Base-by-base conservation (phyloP, 2,888 invertebrate species). In the Sinohyriopsis cumingii region DNA sequence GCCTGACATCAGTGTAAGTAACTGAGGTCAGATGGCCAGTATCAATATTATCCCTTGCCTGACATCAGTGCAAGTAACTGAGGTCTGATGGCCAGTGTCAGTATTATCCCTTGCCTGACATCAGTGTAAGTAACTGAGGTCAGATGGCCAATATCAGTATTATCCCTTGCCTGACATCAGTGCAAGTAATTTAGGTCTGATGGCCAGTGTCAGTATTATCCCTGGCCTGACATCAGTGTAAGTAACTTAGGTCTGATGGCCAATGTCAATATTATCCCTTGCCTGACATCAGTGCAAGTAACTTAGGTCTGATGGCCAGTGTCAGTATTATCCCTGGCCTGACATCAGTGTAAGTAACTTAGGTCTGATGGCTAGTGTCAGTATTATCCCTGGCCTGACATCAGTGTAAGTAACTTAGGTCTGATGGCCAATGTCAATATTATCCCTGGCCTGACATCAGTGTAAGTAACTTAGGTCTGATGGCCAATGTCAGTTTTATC, bases 371-470 rank as follows among this genome's bases (percentile, higher is more conserved):
- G 98, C 98, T 0, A 98, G 98, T 90, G 97, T 98, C 2, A 99
- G 98, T 87, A 95, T 99, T 61, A 93, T 98, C 73, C 97, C 98
- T 0, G 93, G 94, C 88, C 91, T 98, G 24, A 95, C 93, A 4
- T 98, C 98, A 0, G 93, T 98, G 90, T 93, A 89, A 91, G 92
- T 85, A 55, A 22, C 18, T n/a, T 12, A 55, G 28, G 95, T 86
- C 89, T 98, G 60, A 98, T 97, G 1, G 98, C 98, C 0, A 98
- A 98, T 90, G 97, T 98, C 2, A 99, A 98, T 87, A 95, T 99
- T 61, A 93, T 98, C 73, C 97, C 98, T 0, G 93, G 94, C 88
- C 91, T 98, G 24, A 95, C 93, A 4, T 98, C 98, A 0, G 93
- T 98, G 90, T 93, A 89, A 91, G 92, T 85, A 55, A 22, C 18